Conservation (phyloP, 1,140 invertebrate genomes). For the Drosophila pachea region DNA sequence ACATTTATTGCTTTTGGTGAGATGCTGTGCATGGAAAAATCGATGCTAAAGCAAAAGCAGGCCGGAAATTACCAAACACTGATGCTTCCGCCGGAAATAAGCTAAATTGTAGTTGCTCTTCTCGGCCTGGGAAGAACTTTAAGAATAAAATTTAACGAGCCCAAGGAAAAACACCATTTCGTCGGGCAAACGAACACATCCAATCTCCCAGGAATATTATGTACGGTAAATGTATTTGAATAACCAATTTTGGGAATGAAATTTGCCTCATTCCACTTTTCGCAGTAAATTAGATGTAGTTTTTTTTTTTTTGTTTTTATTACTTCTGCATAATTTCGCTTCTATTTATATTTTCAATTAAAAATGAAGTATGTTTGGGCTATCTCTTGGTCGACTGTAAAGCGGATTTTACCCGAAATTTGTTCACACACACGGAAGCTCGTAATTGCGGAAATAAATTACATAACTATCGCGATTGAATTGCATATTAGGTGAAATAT, state of each 20-base stretch:
- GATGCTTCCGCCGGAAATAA: slow-evolving; percentile 75
- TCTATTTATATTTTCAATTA: not conserved
- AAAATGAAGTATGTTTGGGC: not conserved
- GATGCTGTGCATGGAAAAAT: slow-evolving; percentile 41
- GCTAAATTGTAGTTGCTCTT: slow-evolving; percentile 65
- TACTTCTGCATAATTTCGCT: not conserved
- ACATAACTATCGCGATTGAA: slow-evolving; percentile 71
- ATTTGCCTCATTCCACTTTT: no score
- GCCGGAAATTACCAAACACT: slow-evolving; percentile 71
- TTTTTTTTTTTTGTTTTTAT: no score
- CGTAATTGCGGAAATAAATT: slow-evolving; percentile 61
- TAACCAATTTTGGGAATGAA: no score
- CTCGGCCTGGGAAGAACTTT: slow-evolving; percentile 16
- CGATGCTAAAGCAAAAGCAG: slow-evolving; percentile 40
- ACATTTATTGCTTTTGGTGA: slow-evolving; percentile 60
- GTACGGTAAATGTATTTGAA: no score
- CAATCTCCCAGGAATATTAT: no score
- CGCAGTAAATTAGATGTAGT: no score
- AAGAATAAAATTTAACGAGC: not conserved
- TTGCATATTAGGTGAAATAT: slow-evolving; percentile 65
- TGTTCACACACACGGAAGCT: not conserved
- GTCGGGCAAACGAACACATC: no score
- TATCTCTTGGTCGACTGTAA: not conserved
- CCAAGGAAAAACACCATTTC: no score
- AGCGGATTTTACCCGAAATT: not conserved